Evolutionary conservation across 2,888 invertebrate species (phyloP), one percentile per base, ranked within the genome.

Genomic region (Campopleginae sp.): DNA sequence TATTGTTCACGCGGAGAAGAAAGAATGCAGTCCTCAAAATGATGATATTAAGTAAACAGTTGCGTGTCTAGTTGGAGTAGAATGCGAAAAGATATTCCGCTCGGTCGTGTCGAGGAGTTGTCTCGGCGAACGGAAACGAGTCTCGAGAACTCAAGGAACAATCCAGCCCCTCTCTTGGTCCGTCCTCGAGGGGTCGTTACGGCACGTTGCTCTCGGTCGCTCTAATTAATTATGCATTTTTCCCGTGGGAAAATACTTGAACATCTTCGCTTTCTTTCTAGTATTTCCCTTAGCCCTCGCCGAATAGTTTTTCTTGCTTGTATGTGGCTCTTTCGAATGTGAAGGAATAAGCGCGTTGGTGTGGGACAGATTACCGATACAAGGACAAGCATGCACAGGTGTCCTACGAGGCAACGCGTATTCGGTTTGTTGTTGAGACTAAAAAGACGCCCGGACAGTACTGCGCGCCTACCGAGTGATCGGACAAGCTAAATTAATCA

Each of bases 171-270:
- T 38, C 77, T 72, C 66, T 78, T 58, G 51, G 44, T 38, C 72
- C 82, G 48, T 66, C 58, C 76, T 66, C 76, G 27, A 80, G 82
- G 75, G 86, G 80, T 86, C 84, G 77, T 87, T 86, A 84, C 79
- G 84, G 79, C 70, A 79, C 80, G 83, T 82, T 74, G 82, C 82
- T 84, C 84, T 71, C 27, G 48, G 81, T 86, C 54, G 75, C 81
- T 77, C 82, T 86, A 80, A 88, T 89, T 89, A 88, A 88, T 87
- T 87, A 88, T 87, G 86, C 86, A 88, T 90, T 90, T 91, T 91
- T 90, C 87, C 87, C 92, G 92, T 92, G 92, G 89, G 92, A 92
- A 91, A 82, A 78, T 54, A 46, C 54, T 27, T 33, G 19, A 54
- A 12, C 19, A 14, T 48, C 48, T 12, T 46, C 42, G 48, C 19